These are phyloP conservation scores for Euplagia quadripunctaria DNA, from an alignment of 2,888 invertebrate species.

Conservation along the genomic window DNA sequence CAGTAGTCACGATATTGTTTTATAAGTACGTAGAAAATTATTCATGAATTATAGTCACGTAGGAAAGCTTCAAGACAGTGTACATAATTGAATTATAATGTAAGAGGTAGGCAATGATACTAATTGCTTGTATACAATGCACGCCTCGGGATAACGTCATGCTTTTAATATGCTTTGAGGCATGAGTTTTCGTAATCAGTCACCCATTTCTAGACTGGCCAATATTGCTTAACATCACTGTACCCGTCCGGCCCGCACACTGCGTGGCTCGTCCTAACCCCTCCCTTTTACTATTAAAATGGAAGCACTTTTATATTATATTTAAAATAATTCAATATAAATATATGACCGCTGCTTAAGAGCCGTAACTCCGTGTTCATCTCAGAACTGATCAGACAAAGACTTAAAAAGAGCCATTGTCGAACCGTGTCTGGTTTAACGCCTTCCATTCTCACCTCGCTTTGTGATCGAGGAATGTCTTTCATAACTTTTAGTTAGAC, in stretches of 20 bases:
- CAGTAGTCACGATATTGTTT: background rate
- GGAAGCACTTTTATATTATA: no score
- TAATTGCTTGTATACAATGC: background rate
- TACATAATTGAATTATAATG: background rate
- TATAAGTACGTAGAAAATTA: background rate
- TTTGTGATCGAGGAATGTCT: slow-evolving; percentile 66
- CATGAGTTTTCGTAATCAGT: background rate
- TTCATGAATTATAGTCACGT: background rate
- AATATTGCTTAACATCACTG: background rate
- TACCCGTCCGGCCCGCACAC: background rate
- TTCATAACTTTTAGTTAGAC: slow-evolving; percentile 53
- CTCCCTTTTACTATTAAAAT: background rate
- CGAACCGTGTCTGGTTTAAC: slow-evolving; percentile 66
- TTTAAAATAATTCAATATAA: background rate
- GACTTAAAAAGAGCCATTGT: slow-evolving; percentile 73
- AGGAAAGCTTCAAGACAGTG: background rate
- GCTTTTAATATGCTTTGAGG: background rate
- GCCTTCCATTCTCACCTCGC: slow-evolving; percentile 69
- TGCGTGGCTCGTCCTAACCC: background rate
- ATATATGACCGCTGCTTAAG: slow-evolving; percentile 1
- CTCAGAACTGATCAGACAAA: slow-evolving; percentile 62
- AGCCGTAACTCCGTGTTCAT: slow-evolving; percentile 45
- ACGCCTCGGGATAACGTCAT: background rate
- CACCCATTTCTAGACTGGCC: background rate
- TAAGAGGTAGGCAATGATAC: background rate